Evolutionary conservation across 2,113 vertebrate species (phyloP).

Genomic region (Elaphurus davidianus): DNA sequence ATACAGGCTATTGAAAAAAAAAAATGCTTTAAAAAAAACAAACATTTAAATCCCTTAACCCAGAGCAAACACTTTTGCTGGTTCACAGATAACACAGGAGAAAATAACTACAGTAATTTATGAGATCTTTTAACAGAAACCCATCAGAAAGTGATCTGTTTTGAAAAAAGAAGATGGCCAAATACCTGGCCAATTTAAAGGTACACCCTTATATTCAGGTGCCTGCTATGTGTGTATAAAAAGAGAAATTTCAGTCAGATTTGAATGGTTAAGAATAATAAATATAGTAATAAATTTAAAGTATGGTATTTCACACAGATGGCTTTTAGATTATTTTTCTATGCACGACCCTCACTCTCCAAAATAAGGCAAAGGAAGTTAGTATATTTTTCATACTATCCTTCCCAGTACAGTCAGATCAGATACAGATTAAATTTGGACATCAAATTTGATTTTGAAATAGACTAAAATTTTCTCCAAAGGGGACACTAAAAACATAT

Average conservation of each 20-base stretch:
- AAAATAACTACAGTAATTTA: neutral
- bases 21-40: neutral
- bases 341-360: neutral
- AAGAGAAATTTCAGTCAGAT: neutral
- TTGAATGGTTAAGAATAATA: neutral
- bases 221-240: neutral
- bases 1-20: neutral
- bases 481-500: neutral
- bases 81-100: neutral
- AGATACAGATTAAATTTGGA: neutral
- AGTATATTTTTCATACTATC: neutral
- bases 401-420: neutral
- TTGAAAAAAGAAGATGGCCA: neutral
- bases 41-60: neutral
- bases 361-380: neutral
- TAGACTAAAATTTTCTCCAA: neutral
- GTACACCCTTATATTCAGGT: neutral
- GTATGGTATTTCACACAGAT: neutral
- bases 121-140: neutral
- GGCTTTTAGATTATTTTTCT: neutral
- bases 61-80: neutral
- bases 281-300: neutral
- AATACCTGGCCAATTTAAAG: neutral
- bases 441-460: slow-evolving; percentile 9
- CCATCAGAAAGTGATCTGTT: neutral